Conservation (phyloP, 2,113 vertebrate genomes). For the Nasalis larvatus region DNA sequence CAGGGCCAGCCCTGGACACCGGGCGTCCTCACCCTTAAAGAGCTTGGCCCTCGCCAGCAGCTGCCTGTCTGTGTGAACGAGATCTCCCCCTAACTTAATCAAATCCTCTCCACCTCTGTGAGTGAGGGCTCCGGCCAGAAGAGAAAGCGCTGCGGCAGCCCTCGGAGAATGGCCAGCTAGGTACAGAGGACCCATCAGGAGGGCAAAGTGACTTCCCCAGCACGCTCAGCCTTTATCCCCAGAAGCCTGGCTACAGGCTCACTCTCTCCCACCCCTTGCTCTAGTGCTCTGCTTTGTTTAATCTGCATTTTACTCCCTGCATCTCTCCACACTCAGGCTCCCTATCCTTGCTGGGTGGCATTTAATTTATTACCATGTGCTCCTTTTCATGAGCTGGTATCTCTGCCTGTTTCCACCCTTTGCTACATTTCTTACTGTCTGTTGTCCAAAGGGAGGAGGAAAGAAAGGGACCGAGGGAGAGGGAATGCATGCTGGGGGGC, state of each 20-base stretch:
- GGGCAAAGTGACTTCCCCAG: conserved; percentile 77
- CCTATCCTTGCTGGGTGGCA: conserved; percentile 70
- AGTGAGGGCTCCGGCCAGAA: conserved; percentile 41
- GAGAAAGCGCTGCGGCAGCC: conserved; percentile 71
- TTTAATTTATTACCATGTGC: conserved; percentile 75
- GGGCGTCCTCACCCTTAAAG: conserved; percentile 74
- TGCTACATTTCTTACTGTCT: conserved; percentile 34
- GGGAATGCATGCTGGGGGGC: not conserved
- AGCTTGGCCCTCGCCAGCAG: conserved; percentile 51
- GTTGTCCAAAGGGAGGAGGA: conserved; percentile 5
- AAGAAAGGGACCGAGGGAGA: not conserved
- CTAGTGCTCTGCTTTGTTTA: conserved; percentile 55
- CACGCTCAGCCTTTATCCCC: conserved; percentile 73
- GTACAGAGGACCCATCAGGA: conserved; percentile 53
- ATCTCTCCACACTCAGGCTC: conserved; percentile 39
- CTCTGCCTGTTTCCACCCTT: conserved; percentile 34
- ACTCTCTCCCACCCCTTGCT: not conserved
- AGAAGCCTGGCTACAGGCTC: conserved; percentile 25
- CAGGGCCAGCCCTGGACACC: not conserved
- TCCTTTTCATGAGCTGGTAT: conserved; percentile 69
- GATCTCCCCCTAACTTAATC: conserved; percentile 81
- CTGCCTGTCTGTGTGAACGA: conserved; percentile 63
- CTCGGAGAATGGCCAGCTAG: conserved; percentile 72
- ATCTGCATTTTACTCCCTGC: conserved; percentile 59
- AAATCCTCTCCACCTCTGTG: conserved; percentile 54